Evolutionary conservation across 2,888 invertebrate species (phyloP), one percentile per base, ranked within the genome.

Genomic region (Iphiclides podalirius): DNA sequence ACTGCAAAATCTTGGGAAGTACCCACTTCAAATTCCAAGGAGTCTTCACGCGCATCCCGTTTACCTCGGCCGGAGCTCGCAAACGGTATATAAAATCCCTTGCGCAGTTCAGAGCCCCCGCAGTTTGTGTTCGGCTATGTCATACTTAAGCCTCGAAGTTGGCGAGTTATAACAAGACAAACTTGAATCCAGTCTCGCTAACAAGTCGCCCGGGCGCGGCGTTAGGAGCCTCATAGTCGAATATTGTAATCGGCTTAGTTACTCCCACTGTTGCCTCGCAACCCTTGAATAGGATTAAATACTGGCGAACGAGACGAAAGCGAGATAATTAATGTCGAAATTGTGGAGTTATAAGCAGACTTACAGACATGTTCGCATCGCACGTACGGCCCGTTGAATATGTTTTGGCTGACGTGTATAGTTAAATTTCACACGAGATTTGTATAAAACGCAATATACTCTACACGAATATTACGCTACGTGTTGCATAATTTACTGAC

Each of bases 241-340:
- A 73, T 72, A 72, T 70, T 72, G 63, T 77, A 77, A 77, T 75
- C 77, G 73, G 76, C 76, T 77, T 77, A 74, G 72, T 73, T 75
- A 70, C 66, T 66, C 59, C 56, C 55, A 53, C 57, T 58, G 47
- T 52, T 56, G 54, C 59, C 61, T 60, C 60, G 58, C 59, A 59
- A 60, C 70, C 66, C 72, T 71, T 67, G 61, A 61, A 64, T 58
- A 53, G 63, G 66, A 64, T 67, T 68, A 62, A 64, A 64, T 59
- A 58, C 61, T 60, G 58, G 47, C n/a, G n/a, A 54, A 54, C 49
- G 54, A 52, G 52, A 58, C 47, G 57, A 53, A 57, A 54, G 52
- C 48, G 52, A 58, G 55, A 61, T 67, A 63, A 67, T 66, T 61
- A 63, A 62, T 55, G 55, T 51, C 48, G 53, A 55, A 61, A 56